Conservation (phyloP, 2,797 vertebrate genomes). For the Graptemys geographica region DNA sequence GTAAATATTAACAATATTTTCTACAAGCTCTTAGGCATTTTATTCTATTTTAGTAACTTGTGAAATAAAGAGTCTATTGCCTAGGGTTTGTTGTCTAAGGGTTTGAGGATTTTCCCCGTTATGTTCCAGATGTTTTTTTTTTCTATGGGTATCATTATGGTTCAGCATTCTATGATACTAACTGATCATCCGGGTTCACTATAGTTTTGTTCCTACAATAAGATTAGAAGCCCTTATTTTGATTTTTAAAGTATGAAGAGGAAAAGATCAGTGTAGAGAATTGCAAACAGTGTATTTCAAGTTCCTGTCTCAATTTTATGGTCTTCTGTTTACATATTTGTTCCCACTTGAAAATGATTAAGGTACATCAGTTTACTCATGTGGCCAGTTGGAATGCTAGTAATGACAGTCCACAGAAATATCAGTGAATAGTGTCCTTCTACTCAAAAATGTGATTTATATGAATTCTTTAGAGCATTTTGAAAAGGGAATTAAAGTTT, state of each 20-base stretch:
- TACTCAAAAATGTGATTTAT: not conserved
- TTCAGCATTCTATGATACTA: not conserved
- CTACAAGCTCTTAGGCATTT: not conserved
- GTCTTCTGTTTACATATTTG: not conserved
- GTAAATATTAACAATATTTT: not conserved
- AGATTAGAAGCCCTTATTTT: not conserved
- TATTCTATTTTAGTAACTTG: not conserved
- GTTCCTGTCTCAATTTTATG: not conserved
- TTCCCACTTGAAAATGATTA: not conserved
- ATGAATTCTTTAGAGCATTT: not conserved
- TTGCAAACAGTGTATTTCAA: rapidly evolving
- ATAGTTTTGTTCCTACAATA: not conserved
- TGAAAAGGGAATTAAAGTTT: not conserved
- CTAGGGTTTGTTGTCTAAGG: not conserved
- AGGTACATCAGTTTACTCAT: not conserved
- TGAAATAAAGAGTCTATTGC: not conserved
- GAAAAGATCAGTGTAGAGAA: not conserved
- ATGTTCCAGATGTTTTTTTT: not conserved
- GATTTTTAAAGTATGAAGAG: not conserved
- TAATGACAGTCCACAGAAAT: not conserved
- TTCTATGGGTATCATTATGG: not conserved
- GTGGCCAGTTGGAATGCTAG: not conserved
- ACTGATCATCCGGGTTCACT: not conserved
- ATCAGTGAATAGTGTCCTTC: not conserved
- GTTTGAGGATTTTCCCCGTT: not conserved